Evolutionary conservation across 1,140 invertebrate genomes (phyloP), one percentile per base, ranked within the genome.

Genomic region (Trichomalopsis sarcophagae): DNA sequence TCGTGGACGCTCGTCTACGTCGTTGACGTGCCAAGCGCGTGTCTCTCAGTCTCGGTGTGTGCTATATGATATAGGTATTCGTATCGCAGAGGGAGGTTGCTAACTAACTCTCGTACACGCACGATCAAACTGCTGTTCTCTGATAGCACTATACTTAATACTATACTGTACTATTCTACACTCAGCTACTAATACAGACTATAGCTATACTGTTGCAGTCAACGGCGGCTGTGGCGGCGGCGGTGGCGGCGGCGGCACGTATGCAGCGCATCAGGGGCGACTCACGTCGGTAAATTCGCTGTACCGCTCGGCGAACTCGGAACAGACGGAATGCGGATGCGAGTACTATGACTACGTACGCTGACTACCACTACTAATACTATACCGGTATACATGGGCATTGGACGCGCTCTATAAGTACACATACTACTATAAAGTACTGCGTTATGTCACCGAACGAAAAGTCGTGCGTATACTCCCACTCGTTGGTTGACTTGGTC

Each of bases 311-410:
- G 21, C 69, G 33, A 73, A 73, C 33, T 27, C 69, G 69, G 69
- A 73, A 73, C 69, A 73, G 14, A 30, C 69, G 69, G 69, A 73
- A 73, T 73, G 69, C 69, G 27, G 69, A 11, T 27, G 27, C 21
- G 27, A 30, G 13, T 27, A 71, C 23, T 11, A 33, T n/a, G 23
- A 33, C 55, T 62, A 27, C 27, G 17, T 62, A 62, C 50, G 50
- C 1, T 44, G 40, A 44, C 55, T 62, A n/a, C 50, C 17, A 21
- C 21, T 62, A 21, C 27, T 62, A 62, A 36, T 1, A 11, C 2
- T 62, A 21, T 62, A 62, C 17, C 27, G 27, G 27, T 27, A 27
- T 27, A 27, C 27, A 27, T 27, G 27, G 27, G 2, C 27, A 27
- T 27, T 36, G 33, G 33, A 36, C 33, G 3, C 33, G 4, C 2